Evolutionary conservation across 2,888 invertebrate genomes (phyloP).

Genomic region (Cryptus viduatorius): DNA sequence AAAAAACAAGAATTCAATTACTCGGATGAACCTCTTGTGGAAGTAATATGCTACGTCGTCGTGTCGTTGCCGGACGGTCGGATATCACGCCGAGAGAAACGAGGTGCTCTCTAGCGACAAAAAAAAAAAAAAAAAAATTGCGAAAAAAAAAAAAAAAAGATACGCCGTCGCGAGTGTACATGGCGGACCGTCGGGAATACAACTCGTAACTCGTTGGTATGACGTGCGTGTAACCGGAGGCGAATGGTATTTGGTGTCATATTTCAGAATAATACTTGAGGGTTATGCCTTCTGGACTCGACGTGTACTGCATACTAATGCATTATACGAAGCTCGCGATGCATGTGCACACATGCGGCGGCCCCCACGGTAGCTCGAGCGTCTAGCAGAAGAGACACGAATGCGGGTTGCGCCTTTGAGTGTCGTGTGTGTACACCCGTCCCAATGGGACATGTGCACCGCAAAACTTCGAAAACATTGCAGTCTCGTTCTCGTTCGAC

Average conservation of each 20-base stretch:
- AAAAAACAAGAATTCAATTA: constrained; percentile 60
- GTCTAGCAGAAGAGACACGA: constrained; percentile 28
- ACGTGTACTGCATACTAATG: constrained; percentile 73
- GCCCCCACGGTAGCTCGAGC: constrained; percentile 23
- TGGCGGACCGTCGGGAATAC: constrained; percentile 58
- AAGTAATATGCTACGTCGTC: constrained; percentile 48
- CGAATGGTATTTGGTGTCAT: constrained; percentile 79
- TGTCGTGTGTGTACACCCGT: constrained; percentile 39
- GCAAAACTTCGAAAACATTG: constrained; percentile 51
- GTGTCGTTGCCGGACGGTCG: constrained; percentile 3
- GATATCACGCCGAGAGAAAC: constrained; percentile 24
- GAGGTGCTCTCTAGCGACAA: background rate
- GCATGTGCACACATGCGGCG: constrained; percentile 51
- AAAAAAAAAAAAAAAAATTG: constrained; percentile 10
- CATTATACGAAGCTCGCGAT: constrained; percentile 34
- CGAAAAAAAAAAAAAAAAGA: constrained; percentile 1
- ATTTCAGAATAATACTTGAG: constrained; percentile 79
- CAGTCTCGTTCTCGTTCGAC: constrained; percentile 27
- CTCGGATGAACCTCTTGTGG: constrained; percentile 41
- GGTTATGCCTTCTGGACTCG: constrained; percentile 73
- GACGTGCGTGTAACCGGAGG: constrained; percentile 75
- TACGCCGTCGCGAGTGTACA: constrained; percentile 42
- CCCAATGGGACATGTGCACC: constrained; percentile 40
- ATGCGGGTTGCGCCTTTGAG: constrained; percentile 45
- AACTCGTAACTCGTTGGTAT: constrained; percentile 75